A percentile compares a stretch with the other conserved stretches of the same genome.
phyloP scores from a whole-genome alignment of 2,113 vertebrate species.

The Psophia crepitans region DNA sequence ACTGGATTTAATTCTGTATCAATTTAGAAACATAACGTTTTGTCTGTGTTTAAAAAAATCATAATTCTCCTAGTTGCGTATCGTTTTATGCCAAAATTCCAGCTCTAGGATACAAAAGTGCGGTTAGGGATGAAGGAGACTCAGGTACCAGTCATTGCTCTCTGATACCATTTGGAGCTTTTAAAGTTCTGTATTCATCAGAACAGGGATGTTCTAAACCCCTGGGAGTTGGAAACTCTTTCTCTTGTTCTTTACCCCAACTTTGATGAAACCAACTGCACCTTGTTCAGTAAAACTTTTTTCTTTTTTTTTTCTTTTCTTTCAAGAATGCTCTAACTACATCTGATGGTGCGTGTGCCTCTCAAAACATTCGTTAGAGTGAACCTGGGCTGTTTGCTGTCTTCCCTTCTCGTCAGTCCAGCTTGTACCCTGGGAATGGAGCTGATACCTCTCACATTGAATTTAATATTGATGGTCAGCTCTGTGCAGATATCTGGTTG shows the following conservation, averaged over 20 bases:
- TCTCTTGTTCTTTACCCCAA: neutral
- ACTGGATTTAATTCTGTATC: neutral
- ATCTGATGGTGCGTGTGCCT: neutral
- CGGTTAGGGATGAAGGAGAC: neutral
- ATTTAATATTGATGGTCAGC: neutral
- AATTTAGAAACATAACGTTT: neutral
- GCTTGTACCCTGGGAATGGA: neutral
- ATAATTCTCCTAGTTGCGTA: neutral
- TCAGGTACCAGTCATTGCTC: neutral
- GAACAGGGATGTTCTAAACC: neutral
- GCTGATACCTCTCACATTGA: neutral
- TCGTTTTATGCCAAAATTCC: neutral
- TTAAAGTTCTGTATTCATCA: neutral
- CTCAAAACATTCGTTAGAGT: neutral
- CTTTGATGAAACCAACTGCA: neutral
- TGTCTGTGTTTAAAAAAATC: neutral
- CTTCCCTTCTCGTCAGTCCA: neutral
- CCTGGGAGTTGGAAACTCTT: neutral
- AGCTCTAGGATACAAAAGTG: neutral
- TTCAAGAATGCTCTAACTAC: neutral
- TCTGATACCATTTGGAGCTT: neutral
- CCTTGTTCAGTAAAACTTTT: neutral
- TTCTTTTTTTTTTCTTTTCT: neutral
- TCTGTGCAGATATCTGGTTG: neutral
- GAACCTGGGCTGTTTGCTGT: neutral